Evolutionary conservation across 2,113 vertebrate species (phyloP).

Genomic region (Pterophyllum scalare): DNA sequence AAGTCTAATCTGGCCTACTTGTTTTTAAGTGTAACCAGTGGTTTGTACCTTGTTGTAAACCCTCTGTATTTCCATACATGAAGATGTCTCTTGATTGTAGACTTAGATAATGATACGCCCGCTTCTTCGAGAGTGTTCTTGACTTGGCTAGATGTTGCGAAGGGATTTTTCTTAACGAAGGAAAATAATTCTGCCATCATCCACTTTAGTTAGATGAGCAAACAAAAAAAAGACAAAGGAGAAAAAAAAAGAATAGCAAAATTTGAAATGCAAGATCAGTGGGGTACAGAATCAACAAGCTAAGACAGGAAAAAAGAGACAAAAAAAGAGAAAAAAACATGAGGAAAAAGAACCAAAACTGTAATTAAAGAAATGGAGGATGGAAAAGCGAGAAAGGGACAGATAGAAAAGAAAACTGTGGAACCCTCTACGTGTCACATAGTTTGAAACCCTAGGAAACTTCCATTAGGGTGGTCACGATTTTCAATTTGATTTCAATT

Average conservation of each 20-base stretch:
- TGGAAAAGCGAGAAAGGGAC: not conserved
- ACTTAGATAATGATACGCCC: too few species aligned
- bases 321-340: not conserved
- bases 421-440: slow-evolving; percentile 7
- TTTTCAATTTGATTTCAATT: slow-evolving; percentile 73
- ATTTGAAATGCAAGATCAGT: not conserved
- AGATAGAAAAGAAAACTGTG: not conserved
- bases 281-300: not conserved
- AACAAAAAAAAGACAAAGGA: not conserved
- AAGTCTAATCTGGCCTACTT: not conserved
- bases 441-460: slow-evolving; percentile 6
- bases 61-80: not conserved
- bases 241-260: not conserved
- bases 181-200: not conserved
- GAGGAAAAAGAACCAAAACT: not conserved
- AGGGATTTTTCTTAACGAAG: not conserved
- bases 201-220: not conserved
- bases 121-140: too few species aligned
- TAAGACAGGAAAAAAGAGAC: not conserved
- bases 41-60: not conserved
- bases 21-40: not conserved
- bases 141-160: not conserved
- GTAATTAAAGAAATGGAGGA: not conserved
- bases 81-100: not conserved
- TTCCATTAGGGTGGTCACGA: slow-evolving; percentile 21